Evolutionary conservation across 2,888 invertebrate species (phyloP).

Genomic region (Chaetogeoica ovagalla): DNA sequence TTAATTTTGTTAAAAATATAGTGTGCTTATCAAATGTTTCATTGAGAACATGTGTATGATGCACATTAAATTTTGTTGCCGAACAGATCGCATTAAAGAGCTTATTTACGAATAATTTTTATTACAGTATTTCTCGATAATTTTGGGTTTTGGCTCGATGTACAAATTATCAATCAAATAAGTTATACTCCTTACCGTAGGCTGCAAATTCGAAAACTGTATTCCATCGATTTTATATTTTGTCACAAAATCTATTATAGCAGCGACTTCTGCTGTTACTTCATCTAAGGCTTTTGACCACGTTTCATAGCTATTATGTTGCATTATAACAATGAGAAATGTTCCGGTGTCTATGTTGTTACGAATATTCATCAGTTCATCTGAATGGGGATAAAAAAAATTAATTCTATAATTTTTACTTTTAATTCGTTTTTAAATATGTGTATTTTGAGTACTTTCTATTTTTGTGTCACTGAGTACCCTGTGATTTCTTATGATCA

Average conservation of each 20-base stretch:
- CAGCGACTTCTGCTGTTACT: accelerated
- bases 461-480: background rate
- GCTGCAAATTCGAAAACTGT: slow-evolving; percentile 29
- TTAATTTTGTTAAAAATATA: too few species aligned
- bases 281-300: background rate
- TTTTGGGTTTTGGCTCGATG: too few species aligned
- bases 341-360: background rate
- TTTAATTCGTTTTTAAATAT: background rate
- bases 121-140: too few species aligned
- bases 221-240: slow-evolving; percentile 16
- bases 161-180: too few species aligned
- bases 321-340: background rate
- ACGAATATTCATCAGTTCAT: background rate
- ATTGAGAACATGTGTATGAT: too few species aligned
- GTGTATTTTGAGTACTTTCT: background rate
- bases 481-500: background rate
- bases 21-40: too few species aligned
- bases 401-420: background rate
- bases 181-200: background rate
- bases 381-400: background rate
- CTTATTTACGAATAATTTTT: too few species aligned
- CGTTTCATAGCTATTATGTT: background rate
- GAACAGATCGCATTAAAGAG: too few species aligned
- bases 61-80: too few species aligned
- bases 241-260: background rate